Evolutionary conservation across 2,797 vertebrate species (phyloP).

Genomic region (Lepilemur ruficaudatus): DNA sequence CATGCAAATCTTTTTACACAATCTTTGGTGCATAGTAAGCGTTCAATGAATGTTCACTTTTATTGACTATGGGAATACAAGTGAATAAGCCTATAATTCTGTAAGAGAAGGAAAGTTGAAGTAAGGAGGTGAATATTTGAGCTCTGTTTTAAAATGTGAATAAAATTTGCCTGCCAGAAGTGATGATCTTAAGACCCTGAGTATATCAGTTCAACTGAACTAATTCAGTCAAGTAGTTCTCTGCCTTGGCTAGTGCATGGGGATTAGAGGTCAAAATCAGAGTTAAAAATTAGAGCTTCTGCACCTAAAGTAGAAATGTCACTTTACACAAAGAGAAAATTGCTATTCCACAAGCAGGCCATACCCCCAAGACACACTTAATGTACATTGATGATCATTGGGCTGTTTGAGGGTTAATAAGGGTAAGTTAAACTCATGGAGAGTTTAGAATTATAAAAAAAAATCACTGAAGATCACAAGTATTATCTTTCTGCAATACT

Average conservation of each 20-base stretch:
- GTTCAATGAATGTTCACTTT: background rate
- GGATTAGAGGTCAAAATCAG: conserved; percentile 53
- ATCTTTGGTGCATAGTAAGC: background rate
- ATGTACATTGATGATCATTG: background rate
- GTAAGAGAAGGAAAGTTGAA: background rate
- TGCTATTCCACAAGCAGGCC: background rate
- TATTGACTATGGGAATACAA: background rate
- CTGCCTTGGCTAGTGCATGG: background rate
- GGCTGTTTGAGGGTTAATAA: background rate
- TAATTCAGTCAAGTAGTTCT: background rate
- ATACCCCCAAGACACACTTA: background rate
- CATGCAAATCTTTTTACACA: background rate
- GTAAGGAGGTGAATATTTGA: background rate
- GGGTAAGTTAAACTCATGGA: background rate
- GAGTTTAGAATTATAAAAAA: conserved; percentile 32
- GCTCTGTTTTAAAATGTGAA: conserved; percentile 18
- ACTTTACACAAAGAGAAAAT: conserved; percentile 50
- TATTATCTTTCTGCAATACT: background rate
- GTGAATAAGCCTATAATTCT: background rate
- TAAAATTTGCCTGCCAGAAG: background rate
- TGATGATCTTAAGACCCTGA: background rate
- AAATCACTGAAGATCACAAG: background rate
- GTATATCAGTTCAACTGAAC: background rate
- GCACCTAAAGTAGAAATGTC: background rate
- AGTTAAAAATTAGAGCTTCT: conserved; percentile 34